Conservation (phyloP, 1,140 invertebrate genomes). For the Drosophila lini region DNA sequence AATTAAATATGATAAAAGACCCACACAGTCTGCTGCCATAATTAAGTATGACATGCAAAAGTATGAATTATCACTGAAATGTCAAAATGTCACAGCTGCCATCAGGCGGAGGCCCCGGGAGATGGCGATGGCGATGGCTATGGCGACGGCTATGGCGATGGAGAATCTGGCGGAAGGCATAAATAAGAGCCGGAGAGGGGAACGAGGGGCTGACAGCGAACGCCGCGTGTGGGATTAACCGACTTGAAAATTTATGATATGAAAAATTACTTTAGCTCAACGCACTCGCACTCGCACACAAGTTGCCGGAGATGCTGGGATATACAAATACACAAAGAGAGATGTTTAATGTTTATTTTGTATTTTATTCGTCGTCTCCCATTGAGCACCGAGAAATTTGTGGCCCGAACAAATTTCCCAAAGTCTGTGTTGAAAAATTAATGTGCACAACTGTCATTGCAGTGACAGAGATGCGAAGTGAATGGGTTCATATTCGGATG, state of each 20-base stretch:
- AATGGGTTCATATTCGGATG: slow-evolving; percentile 42
- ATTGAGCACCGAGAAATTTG: slow-evolving; percentile 64
- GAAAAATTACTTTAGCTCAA: slow-evolving; percentile 79
- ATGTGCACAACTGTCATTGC: slow-evolving; percentile 80
- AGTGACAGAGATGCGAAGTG: slow-evolving; percentile 69
- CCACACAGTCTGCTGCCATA: slow-evolving; percentile 78
- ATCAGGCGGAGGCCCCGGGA: slow-evolving; percentile 50
- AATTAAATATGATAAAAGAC: slow-evolving; percentile 66
- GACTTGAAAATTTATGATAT: slow-evolving; percentile 82
- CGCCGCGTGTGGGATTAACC: slow-evolving; percentile 81
- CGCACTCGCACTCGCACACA: slow-evolving; percentile 23
- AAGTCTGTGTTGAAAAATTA: slow-evolving; percentile 80
- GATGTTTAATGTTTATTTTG: slow-evolving; percentile 65
- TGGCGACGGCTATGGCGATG: slow-evolving; percentile 20
- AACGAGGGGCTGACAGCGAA: slow-evolving; percentile 42
- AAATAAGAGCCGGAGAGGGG: slow-evolving; percentile 47
- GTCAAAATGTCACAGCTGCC: slow-evolving; percentile 82
- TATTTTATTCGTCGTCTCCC: slow-evolving; percentile 56
- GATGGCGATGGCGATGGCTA: slow-evolving; percentile 34
- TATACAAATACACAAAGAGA: slow-evolving; percentile 27
- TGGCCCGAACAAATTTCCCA: slow-evolving; percentile 74
- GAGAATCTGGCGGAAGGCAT: slow-evolving; percentile 60
- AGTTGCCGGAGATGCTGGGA: slow-evolving; percentile 26
- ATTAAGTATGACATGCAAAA: slow-evolving; percentile 84
- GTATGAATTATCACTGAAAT: slow-evolving; percentile 84